Conservation (phyloP, 1,140 invertebrate genomes). For the Pantala flavescens region DNA sequence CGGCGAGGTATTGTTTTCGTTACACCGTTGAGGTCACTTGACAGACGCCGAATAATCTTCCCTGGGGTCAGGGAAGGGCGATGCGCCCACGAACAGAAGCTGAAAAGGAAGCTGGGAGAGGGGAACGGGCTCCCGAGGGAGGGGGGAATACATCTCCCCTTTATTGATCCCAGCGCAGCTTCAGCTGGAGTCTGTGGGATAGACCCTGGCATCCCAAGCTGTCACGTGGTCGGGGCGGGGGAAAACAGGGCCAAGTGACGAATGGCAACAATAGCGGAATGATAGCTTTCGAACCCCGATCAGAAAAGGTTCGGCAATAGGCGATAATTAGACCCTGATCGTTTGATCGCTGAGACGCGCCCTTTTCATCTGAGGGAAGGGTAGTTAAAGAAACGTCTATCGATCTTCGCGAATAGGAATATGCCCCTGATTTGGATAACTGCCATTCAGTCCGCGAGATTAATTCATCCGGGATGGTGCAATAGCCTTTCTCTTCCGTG, state of each 20-base stretch:
- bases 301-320: background rate
- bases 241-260: no score
- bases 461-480: no score
- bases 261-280: background rate
- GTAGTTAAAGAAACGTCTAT: no score
- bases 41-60: background rate
- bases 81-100: background rate
- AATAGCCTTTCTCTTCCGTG: no score
- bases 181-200: background rate
- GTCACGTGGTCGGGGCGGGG: background rate
- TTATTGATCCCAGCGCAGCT: background rate
- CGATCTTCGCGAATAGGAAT: no score
- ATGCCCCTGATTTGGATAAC: no score
- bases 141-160: background rate
- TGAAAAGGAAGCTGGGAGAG: background rate
- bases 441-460: no score
- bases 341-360: no score
- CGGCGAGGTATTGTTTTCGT: background rate
- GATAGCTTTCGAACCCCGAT: background rate
- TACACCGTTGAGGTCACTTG: background rate
- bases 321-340: no score
- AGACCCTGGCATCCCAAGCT: background rate
- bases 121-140: background rate
- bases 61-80: background rate
- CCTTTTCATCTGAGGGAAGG: no score